Evolutionary conservation across 2,113 vertebrate species (phyloP), one percentile per base, ranked within the genome.

Genomic region (Lynx canadensis): DNA sequence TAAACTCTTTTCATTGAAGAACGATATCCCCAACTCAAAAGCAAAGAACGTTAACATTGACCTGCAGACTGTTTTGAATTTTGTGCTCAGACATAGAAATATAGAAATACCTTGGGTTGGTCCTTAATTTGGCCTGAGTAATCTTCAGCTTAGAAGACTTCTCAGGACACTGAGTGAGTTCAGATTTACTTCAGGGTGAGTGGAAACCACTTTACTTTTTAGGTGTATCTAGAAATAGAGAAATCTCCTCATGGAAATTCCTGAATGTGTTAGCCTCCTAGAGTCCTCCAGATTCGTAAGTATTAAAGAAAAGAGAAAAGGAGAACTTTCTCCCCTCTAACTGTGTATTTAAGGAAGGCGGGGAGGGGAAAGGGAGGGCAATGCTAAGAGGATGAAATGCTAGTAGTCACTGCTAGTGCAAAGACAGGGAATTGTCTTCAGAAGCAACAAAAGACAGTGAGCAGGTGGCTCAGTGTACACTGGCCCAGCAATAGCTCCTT

Each of bases 181-280:
- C 19, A 69, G n/a, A 91, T 74, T 94, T 85, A 85, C 25, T 92
- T 69, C 11, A 69, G 31, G 41, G 31, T 66, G 9, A 66, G 48
- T 36, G 45, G 81, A 96, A 96, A 94, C 60, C 41, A 83, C 68
- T 60, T 92, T 74, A 57, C 19, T 74, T 94, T 92, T 95, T 82
- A 90, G 90, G 74, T 81, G 1, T 41, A 68, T 66, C 60, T 66
- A 83, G 66, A 94, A 94, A 97, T 25, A 66, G 31, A 85, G 48
- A 92, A 85, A 45, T 66, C 68, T 76, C 19, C 45, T 41, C 29
- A 52, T 52, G 31, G 63, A 73, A 95, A 94, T 41, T 82, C 29
- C 27, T 90, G 13, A 74, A 65, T 84, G 45, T 93, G 36, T 71
- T 93, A 65, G 86, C 29, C 25, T 57, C 31, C 45, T 38, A 83